phyloP scores from a whole-genome alignment of 35 echinoderm and acorn worm species.

The Ptychodera flava region DNA sequence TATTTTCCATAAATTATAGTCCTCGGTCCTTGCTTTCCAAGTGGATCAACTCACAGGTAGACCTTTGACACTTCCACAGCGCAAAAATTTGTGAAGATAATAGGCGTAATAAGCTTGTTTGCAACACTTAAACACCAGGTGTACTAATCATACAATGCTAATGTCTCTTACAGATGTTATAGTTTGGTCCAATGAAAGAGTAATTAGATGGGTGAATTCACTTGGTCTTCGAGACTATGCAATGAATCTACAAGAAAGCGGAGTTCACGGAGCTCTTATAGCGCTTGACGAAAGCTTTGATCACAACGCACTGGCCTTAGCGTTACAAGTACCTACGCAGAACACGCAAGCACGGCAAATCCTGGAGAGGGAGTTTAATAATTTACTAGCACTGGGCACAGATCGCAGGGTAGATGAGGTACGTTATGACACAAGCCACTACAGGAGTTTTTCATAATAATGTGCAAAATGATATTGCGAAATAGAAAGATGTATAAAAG shows the following conservation, averaged over 20 bases:
- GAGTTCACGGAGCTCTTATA: conserved; percentile 77
- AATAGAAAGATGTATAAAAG: neutral
- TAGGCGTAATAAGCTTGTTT: too few species aligned
- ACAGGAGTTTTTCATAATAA: neutral
- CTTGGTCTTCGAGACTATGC: conserved; percentile 97
- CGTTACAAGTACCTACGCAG: conserved; percentile 87
- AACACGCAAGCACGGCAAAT: conserved; percentile 70
- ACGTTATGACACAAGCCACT: too few species aligned
- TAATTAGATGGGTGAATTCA: conserved; percentile 93
- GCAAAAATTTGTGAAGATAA: too few species aligned
- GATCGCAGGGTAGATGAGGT: conserved; percentile 95
- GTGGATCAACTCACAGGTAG: too few species aligned
- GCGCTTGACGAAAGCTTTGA: conserved; percentile 89
- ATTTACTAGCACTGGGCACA: conserved; percentile 72
- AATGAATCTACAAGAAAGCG: conserved; percentile 85
- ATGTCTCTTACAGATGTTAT: conserved; percentile 64
- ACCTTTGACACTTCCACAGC: too few species aligned
- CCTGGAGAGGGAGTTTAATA: conserved; percentile 84
- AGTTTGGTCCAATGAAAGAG: conserved; percentile 93
- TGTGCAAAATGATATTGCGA: neutral
- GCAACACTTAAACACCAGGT: too few species aligned
- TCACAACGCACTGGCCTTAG: conserved; percentile 64
- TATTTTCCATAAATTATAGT: too few species aligned
- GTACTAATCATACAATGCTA: neutral
- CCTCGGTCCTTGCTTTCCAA: too few species aligned